Base-by-base conservation (phyloP, 2,888 invertebrate genomes). In the Tachina lurida region DNA sequence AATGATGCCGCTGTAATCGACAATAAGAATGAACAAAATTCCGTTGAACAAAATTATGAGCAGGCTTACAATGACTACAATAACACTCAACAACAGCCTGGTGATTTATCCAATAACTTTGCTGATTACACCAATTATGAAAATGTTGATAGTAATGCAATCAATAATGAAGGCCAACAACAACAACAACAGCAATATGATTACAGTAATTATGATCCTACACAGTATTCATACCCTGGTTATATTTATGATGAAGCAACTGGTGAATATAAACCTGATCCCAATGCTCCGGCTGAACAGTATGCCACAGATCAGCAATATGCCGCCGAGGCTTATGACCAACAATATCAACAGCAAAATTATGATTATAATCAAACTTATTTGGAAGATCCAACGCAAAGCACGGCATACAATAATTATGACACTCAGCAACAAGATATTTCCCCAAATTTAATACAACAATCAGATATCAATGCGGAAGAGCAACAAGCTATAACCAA, bases 231-330 rank as follows among this genome's bases (percentile, higher is more conserved):
- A 49, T 92, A 92, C 87, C 91, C 91, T 31, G 91, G 92, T 43
- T 93, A 92, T 78, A 90, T 90, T 82, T 93, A 92, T 87, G 91
- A 91, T 45, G 91, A 92, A 87, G 84, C 90, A 19, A 91, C 89
- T 10, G 91, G 91, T 10, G 90, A 91, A 83, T 92, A 91, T 43
- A 90, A 90, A 49, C 91, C 92, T 73, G 91, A 91, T 88, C 89
- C 90, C 7, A 86, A 87, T 80, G 88, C 79, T 13, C 15, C 71
- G 47, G 67, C 79, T 1, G 87, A 75, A 43, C 78, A 80, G 41
- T 84, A 87, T 84, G 70, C 84, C 74, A 67, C 85, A 81, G 84
- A 87, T 84, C 84, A 82, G 43, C 81, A 81, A 19, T 87, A 87
- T 22, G 39, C 75, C 12, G 22, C 78, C 13, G 80, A 86, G 19